Base-by-base conservation (phyloP, 2,113 vertebrate species). In the Zapus hudsonius region DNA sequence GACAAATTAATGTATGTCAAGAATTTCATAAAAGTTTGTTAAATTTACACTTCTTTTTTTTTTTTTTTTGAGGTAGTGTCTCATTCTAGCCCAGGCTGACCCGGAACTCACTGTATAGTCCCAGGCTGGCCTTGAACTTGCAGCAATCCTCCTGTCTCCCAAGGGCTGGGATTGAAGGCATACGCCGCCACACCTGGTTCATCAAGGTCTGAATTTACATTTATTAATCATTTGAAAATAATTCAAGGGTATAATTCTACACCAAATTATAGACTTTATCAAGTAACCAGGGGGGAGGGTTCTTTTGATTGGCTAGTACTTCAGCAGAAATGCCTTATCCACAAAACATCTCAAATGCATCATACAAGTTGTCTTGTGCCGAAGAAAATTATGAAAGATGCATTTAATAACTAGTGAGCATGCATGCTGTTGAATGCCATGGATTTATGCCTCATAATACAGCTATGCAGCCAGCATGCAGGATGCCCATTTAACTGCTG, bases 161-260 rank as follows among this genome's bases (percentile, higher is more conserved):
- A n/a, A n/a, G n/a, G n/a, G n/a, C n/a, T n/a, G n/a, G n/a, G n/a
- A n/a, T n/a, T n/a, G n/a, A n/a, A n/a, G n/a, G n/a, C n/a, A n/a
- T n/a, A n/a, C n/a, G n/a, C n/a, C n/a, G n/a, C n/a, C n/a, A n/a
- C n/a, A n/a, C n/a, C n/a, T n/a, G n/a, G n/a, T n/a, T n/a, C n/a
- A n/a, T n/a, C n/a, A n/a, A n/a, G n/a, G n/a, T n/a, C n/a, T n/a
- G n/a, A n/a, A n/a, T n/a, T n/a, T n/a, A 47, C 12, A 7, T 10
- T 52, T 52, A 8, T 52, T 15, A 52, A 52, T 61, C 22, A 55
- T 20, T 33, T 72, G n/a, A 70, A 84, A 70, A 2, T 33, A 40
- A 64, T 89, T 86, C 38, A 75, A 89, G 67, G 75, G n/a, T 84
- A 57, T 38, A 47, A 84, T 74, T 85, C 23, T 33, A 82, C 23